Evolutionary conservation across 1,140 invertebrate species (phyloP).

Genomic region (Cydia pomonella): DNA sequence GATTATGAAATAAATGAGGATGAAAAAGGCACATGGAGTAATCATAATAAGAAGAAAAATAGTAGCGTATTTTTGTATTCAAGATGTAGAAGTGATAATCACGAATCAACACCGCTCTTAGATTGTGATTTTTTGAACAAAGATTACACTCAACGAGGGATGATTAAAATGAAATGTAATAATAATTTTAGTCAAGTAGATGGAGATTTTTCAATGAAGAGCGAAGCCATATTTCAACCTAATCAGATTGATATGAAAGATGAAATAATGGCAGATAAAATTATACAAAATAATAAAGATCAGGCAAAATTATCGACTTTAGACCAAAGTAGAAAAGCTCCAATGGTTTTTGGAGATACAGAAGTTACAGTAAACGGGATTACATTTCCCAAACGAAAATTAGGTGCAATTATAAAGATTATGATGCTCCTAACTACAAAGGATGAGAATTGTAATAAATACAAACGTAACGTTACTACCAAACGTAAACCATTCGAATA

Average conservation of each 20-base stretch:
- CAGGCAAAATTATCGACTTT: background rate
- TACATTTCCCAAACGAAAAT: background rate
- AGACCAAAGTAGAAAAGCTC: background rate
- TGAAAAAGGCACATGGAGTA: background rate
- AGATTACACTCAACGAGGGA: background rate
- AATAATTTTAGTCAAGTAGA: background rate
- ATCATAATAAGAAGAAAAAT: background rate
- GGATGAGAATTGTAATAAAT: background rate
- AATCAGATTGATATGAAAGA: background rate
- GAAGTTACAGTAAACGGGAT: background rate
- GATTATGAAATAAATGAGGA: background rate
- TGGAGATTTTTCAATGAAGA: background rate
- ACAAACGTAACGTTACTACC: background rate
- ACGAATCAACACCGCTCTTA: background rate
- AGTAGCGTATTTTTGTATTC: background rate
- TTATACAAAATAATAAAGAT: background rate
- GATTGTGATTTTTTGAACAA: background rate
- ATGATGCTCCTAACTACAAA: slow-evolving; percentile 17
- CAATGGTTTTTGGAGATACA: background rate
- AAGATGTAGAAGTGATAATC: background rate
- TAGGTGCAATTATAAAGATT: background rate
- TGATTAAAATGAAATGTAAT: background rate
- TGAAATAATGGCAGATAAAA: background rate
- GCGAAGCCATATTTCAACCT: background rate
- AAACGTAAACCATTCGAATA: slow-evolving; percentile 23